phyloP scores from a whole-genome alignment of 2,113 vertebrate species.

The Rynchops niger region DNA sequence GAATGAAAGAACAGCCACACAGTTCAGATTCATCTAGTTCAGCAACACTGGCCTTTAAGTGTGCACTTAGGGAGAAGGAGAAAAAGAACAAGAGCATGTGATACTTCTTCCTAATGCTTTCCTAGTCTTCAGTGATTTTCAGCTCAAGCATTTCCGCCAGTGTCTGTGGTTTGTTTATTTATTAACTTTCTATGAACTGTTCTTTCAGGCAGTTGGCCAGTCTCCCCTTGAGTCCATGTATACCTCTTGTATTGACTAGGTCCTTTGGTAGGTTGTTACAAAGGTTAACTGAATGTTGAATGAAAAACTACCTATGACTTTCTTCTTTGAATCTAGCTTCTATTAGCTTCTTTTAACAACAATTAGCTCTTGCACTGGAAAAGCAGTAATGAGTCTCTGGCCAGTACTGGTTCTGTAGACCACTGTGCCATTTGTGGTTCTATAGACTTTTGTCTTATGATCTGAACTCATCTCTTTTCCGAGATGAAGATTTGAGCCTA shows the following conservation, averaged over 20 bases:
- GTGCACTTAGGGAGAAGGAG: neutral
- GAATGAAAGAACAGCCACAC: neutral
- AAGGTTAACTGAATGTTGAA: neutral
- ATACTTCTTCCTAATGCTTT: neutral
- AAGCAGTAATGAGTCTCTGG: neutral
- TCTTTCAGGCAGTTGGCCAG: neutral
- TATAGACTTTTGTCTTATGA: neutral
- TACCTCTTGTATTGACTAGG: neutral
- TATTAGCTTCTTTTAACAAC: neutral
- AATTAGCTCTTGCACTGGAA: neutral
- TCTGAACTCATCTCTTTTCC: neutral
- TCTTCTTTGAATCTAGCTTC: neutral
- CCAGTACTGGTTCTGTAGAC: neutral
- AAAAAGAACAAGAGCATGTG: neutral
- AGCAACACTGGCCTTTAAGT: neutral
- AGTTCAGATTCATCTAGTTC: neutral
- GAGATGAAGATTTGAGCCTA: neutral
- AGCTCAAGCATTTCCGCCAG: neutral
- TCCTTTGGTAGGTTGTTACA: neutral
- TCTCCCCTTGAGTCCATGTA: neutral
- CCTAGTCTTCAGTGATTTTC: neutral
- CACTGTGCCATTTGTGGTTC: neutral
- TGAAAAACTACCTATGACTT: neutral
- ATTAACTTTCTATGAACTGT: neutral
- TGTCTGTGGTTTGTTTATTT: neutral